Evolutionary conservation across 2,797 vertebrate genomes (phyloP).

Genomic region (Lycodopsis pacificus): DNA sequence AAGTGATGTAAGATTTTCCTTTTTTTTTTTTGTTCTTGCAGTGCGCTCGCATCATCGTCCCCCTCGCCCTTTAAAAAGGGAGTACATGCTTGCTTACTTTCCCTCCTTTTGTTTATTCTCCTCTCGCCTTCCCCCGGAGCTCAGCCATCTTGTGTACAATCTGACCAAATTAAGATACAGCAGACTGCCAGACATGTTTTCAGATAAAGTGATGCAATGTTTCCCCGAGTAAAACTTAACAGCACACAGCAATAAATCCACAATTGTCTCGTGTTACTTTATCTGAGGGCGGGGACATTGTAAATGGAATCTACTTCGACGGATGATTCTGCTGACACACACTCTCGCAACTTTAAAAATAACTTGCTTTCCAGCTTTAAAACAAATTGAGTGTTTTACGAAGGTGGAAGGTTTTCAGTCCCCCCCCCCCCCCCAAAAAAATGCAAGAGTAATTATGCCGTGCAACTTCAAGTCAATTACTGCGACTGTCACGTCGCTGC

Average conservation of each 20-base stretch:
- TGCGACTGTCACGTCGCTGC: conserved; percentile 44
- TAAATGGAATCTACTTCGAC: not conserved
- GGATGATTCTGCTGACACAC: conserved; percentile 19
- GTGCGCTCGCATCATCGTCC: conserved; percentile 3
- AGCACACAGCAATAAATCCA: not conserved
- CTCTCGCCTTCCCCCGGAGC: conserved; percentile 19
- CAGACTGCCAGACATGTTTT: not conserved
- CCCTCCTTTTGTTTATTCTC: conserved; percentile 66
- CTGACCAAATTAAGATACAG: conserved; percentile 61
- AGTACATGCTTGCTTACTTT: conserved; percentile 50
- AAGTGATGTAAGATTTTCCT: not conserved
- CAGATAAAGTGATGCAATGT: conserved; percentile 6
- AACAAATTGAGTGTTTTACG: not conserved
- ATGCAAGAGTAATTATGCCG: conserved; percentile 3
- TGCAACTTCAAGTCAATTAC: conserved; percentile 55
- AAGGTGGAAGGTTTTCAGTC: conserved; percentile 12
- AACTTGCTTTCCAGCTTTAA: not conserved
- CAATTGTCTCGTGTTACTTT: not conserved
- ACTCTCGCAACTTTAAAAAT: not conserved
- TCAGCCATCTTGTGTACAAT: conserved; percentile 54
- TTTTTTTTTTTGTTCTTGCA: not conserved
- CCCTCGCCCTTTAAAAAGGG: conserved; percentile 40
- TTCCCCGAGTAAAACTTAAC: conserved; percentile 22
- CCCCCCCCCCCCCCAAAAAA: not conserved
- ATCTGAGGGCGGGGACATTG: not conserved